phyloP scores from a whole-genome alignment of 2,113 vertebrate genomes.

The Elgaria multicarinata region DNA sequence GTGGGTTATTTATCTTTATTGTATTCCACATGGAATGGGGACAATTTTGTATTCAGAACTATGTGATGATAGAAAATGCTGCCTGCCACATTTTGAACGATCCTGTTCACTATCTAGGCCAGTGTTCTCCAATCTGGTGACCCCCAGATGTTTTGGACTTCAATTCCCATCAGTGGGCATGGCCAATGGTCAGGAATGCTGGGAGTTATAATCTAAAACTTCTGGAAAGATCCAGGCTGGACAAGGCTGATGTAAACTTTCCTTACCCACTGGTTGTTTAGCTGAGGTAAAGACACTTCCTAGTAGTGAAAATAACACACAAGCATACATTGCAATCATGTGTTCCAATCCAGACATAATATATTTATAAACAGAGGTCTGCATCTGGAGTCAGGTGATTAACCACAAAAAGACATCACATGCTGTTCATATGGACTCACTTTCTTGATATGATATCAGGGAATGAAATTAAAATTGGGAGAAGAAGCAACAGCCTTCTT shows the following conservation, averaged over 20 bases:
- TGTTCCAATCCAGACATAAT: background rate
- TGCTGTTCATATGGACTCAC: background rate
- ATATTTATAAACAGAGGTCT: background rate
- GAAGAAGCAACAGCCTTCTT: background rate
- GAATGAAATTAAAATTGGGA: background rate
- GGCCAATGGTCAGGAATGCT: no score
- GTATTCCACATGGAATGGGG: no score
- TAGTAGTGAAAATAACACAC: background rate
- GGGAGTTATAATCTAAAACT: no score
- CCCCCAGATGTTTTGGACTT: no score
- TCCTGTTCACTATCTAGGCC: background rate
- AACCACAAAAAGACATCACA: background rate
- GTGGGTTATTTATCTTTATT: background rate
- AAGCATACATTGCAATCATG: background rate
- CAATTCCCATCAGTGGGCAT: no score
- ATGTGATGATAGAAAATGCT: background rate
- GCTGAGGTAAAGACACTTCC: background rate
- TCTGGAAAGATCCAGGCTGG: background rate
- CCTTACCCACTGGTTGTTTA: background rate
- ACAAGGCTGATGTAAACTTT: background rate
- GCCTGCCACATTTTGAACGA: background rate
- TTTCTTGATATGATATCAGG: background rate
- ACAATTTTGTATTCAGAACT: background rate
- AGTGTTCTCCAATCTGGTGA: background rate
- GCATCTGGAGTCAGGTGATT: background rate